Evolutionary conservation across 92 coral and sea anemone genomes (phyloP), one percentile per base, ranked within the genome.

Genomic region (Diadumene lineata): DNA sequence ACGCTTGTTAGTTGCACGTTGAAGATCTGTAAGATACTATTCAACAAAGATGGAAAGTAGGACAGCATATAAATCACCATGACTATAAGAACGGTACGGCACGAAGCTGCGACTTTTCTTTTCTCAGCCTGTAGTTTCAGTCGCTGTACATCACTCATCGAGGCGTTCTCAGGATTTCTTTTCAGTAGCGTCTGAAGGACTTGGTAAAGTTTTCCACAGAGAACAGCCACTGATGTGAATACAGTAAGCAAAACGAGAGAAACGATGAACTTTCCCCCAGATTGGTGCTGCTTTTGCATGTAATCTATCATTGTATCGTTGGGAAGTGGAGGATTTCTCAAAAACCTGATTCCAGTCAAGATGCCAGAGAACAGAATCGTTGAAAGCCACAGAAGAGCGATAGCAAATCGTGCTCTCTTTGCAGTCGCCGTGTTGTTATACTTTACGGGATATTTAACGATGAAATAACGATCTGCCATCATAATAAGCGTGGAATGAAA

Each of bases 381-480:
- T 19, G 34, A 25, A 4, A 51, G 18, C 75, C 75, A 70, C 43
- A 50, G 28, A 10, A 70, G 27, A 8, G 13, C 44, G 7, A 70
- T 27, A 2, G 43, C 63, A 6, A 15, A 0, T 19, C 75, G 56
- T 31, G 61, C 75, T 50, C n/a, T 46, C 75, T 50, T 70, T 24
- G 51, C 75, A 3, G 34, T 70, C 1, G 25, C 26, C 43, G 31
- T 50, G 22, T 50, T 50, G 21, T 70, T 29, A 22, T 70, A 51
- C 23, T 8, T 24, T 21, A 29, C 7, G 16, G 75, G 61, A 50
- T 28, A 70, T 25, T 70, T 70, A 30, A 50, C 31, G 43, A 70
- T 51, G 10, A 70, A 0, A 26, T 50, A 46, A 28, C 75, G 75
- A 70, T 70, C 75, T 34, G 63, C 61, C 61, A 50, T 50, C 75